Evolutionary conservation across 2,888 invertebrate species (phyloP), one percentile per base, ranked within the genome.

Genomic region (Calliphora vomitoria): DNA sequence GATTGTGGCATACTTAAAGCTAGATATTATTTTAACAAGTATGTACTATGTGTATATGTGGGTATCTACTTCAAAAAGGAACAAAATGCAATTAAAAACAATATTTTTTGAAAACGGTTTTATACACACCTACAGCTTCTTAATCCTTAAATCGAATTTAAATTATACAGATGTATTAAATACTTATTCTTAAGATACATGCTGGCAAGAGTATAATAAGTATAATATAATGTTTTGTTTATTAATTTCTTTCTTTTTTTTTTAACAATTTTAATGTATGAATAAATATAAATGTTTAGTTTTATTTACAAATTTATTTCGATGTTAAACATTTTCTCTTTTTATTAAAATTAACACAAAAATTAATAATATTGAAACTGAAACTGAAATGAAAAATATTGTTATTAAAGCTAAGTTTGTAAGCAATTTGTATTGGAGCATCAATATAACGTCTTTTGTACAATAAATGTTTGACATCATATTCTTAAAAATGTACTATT

Each of bases 1-100:
- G 85, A 85, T 78, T 82, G 25, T 25, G 64, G 85, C 85, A 62
- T 78, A 82, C 85, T 85, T 85, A 85, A 62, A 82, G 72, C 82
- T 82, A 85, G 71, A 71, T 76, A 71, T 75, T 62, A 18, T 69
- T 20, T 58, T 18, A 10, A 55, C 6, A 55, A 20, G 20, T 50
- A 35, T 35, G 35, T 35, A 35, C 3, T 53, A 44, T 20, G 20
- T 41, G 35, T 64, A 11, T 41, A 13, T 13, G 4, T 13, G 50
- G 13, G 50, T 50, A 50, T 50, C 5, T 50, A 50, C 25, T 25
- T 25, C 25, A 25, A 25, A 25, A 3, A n/a, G 8, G 5, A 2
- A 6, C 18, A 53, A n/a, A 4, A 0, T 5, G n/a, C n/a, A n/a
- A 13, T 50, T 50, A 15, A 50, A 50, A 50, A 50, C 15, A 50